Conservation (phyloP, 92 coral and sea anemone species). For the Parazoanthus atlanticus region DNA sequence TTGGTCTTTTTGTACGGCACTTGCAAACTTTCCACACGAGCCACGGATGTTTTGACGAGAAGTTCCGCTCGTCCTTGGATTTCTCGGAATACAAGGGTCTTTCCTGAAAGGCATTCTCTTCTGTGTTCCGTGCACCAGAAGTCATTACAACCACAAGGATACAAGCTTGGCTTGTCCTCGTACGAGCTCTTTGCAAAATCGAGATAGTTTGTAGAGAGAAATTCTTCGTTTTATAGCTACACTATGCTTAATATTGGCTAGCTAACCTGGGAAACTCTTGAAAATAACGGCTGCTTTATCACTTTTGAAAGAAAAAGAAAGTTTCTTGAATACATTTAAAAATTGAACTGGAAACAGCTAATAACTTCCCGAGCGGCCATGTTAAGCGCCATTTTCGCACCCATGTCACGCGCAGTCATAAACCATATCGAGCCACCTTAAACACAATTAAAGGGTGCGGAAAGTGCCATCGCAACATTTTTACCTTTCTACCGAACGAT, state of each 20-base stretch:
- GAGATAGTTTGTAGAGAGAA: too few relatives aligned
- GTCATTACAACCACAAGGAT: too few relatives aligned
- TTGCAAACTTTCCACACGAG: neutral
- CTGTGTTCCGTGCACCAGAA: too few relatives aligned
- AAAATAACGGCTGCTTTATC: neutral
- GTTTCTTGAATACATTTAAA: neutral
- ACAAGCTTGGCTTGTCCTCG: too few relatives aligned
- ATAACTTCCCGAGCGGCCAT: neutral
- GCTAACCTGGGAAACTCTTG: neutral
- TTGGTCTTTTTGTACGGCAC: neutral
- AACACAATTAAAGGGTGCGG: neutral
- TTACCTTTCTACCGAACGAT: too few relatives aligned
- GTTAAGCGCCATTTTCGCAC: neutral
- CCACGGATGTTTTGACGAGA: too few relatives aligned
- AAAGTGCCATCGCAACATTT: too few relatives aligned
- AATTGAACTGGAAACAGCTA: neutral
- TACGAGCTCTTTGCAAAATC: too few relatives aligned
- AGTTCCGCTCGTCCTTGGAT: neutral
- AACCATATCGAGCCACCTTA: constrained; percentile 5
- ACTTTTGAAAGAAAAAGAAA: too few relatives aligned
- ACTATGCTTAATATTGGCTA: too few relatives aligned
- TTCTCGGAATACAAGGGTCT: neutral
- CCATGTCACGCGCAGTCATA: constrained; percentile 4
- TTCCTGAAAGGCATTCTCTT: too few relatives aligned
- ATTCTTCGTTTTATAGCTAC: too few relatives aligned